phyloP scores from a whole-genome alignment of 2,888 invertebrate genomes.

The Ethmia dodecea region DNA sequence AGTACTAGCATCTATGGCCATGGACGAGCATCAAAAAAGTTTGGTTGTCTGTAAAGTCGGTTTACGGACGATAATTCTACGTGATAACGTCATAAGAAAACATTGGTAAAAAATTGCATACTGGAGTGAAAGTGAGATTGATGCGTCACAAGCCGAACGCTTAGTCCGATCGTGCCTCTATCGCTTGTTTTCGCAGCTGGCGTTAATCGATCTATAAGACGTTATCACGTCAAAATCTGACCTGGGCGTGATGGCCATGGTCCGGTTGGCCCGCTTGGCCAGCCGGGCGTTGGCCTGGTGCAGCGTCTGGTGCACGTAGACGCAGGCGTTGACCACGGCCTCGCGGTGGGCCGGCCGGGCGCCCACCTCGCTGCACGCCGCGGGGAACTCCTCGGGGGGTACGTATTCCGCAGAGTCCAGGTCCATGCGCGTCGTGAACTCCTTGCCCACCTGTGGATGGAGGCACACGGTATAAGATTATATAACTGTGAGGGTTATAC shows the following conservation, averaged over 20 bases:
- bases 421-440: conserved; percentile 97
- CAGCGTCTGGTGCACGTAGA: conserved; percentile 98
- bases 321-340: conserved; percentile 98
- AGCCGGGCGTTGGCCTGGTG: conserved; percentile 95
- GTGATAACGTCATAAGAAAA: no score
- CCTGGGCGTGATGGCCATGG: conserved; percentile 98
- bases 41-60: no score
- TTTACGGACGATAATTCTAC: no score
- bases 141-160: no score
- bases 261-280: conserved; percentile 93
- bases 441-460: conserved; percentile 87
- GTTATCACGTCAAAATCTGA: no score
- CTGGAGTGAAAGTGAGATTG: no score
- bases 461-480: not conserved
- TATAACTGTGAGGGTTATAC: not conserved
- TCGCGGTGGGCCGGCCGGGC: conserved; percentile 91
- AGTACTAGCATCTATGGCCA: no score
- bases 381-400: conserved; percentile 93
- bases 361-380: conserved; percentile 87
- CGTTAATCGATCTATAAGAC: no score
- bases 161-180: no score
- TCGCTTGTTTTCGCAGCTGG: no score
- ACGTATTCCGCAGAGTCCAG: conserved; percentile 92
- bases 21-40: no score
- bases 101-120: no score